phyloP scores from a whole-genome alignment of 2,113 vertebrate species.

The Emydocephalus ijimae region DNA sequence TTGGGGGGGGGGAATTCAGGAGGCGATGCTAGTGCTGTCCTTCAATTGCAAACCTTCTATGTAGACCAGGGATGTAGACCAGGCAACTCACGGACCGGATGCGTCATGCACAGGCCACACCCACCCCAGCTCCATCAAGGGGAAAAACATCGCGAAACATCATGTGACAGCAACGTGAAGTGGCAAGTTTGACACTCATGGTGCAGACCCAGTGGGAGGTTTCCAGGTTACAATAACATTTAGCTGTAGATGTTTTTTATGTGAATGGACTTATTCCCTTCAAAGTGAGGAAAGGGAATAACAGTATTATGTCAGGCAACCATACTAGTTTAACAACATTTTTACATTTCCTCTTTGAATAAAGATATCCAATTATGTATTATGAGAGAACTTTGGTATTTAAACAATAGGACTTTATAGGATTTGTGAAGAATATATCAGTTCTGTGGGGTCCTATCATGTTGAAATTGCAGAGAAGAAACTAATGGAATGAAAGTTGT shows the following conservation, averaged over 20 bases:
- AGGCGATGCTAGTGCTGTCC: neutral
- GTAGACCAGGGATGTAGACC: neutral
- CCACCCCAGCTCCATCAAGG: too few species aligned
- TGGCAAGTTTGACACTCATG: too few species aligned
- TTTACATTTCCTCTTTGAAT: neutral
- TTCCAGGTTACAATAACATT: neutral
- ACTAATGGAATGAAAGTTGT: constrained; percentile 16
- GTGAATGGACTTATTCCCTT: neutral
- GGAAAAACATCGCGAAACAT: accelerated
- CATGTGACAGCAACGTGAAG: too few species aligned
- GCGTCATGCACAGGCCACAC: too few species aligned
- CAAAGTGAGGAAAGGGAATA: neutral
- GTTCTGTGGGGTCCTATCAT: constrained; percentile 23
- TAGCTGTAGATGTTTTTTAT: neutral
- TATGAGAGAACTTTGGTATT: constrained; percentile 3
- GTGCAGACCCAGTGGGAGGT: neutral
- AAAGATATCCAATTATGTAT: neutral
- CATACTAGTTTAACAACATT: neutral
- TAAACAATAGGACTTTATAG: constrained; percentile 9
- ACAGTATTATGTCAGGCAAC: neutral
- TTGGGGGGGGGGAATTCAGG: neutral
- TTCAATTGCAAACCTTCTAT: neutral
- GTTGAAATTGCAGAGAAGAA: constrained; percentile 43
- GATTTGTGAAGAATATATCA: constrained; percentile 36
- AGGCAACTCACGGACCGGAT: too few species aligned